phyloP scores from a whole-genome alignment of 2,888 invertebrate genomes.

The Melitaea athalia region DNA sequence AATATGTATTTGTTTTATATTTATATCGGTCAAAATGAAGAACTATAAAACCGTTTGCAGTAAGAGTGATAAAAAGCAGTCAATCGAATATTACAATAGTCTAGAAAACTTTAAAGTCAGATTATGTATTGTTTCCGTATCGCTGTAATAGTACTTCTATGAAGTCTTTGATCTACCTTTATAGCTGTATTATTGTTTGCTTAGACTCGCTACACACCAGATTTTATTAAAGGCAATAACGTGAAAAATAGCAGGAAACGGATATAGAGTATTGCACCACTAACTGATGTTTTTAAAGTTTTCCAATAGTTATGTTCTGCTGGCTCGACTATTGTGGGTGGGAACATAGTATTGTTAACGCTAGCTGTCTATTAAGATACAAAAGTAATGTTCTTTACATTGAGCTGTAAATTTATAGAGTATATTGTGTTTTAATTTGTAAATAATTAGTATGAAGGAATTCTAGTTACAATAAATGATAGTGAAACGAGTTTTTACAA shows the following conservation, averaged over 20 bases:
- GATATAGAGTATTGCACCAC: conserved; percentile 31
- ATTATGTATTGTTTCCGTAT: not conserved
- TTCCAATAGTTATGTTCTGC: conserved; percentile 34
- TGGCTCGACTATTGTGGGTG: conserved; percentile 6
- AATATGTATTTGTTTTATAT: no score
- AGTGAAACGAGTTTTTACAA: no score
- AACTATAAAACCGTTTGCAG: not conserved
- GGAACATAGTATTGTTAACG: not conserved
- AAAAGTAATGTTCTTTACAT: not conserved
- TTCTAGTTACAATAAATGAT: no score
- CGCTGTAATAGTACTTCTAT: not conserved
- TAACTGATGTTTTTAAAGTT: conserved; percentile 39
- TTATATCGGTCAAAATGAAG: not conserved
- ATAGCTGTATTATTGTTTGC: conserved; percentile 30
- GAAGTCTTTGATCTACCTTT: conserved; percentile 2
- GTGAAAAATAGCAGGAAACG: conserved; percentile 35
- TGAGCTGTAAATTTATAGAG: not conserved
- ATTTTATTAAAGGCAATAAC: conserved; percentile 45
- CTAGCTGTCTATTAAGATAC: conserved; percentile 9
- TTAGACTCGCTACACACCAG: conserved; percentile 33
- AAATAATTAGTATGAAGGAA: not conserved
- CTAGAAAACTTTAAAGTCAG: not conserved
- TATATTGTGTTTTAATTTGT: not conserved
- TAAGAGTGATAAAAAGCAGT: no score
- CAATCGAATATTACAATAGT: not conserved